Evolutionary conservation across 30 jellyfish, hydroid and myxozoan genomes (phyloP).

Genomic region (Aurelia aurita complex sp. Pacific): DNA sequence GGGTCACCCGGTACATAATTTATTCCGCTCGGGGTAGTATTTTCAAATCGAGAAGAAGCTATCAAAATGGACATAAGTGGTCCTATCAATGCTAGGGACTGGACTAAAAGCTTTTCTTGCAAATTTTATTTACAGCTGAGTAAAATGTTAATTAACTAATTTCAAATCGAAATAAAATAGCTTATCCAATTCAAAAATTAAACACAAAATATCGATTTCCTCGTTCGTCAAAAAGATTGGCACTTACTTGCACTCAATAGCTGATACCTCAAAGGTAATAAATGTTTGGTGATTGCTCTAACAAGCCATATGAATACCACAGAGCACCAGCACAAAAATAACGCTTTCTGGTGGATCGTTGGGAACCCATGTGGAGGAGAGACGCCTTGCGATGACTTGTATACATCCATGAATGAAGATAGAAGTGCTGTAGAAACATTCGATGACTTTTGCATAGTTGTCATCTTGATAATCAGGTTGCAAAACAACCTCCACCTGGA

Average conservation of each 20-base stretch:
- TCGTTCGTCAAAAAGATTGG: background rate
- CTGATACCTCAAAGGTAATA: constrained; percentile 28
- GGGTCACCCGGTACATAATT: too few relatives aligned
- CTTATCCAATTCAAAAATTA: too few relatives aligned
- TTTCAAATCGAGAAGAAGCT: too few relatives aligned
- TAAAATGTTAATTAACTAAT: too few relatives aligned
- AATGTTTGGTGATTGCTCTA: constrained; percentile 21
- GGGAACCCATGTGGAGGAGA: constrained; percentile 71
- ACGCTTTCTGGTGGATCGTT: constrained; percentile 83
- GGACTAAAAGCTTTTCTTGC: too few relatives aligned
- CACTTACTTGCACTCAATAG: constrained; percentile 20
- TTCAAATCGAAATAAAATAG: too few relatives aligned
- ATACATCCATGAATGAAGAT: constrained; percentile 27
- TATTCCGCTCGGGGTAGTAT: too few relatives aligned
- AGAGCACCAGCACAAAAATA: constrained; percentile 62
- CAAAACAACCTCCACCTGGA: background rate
- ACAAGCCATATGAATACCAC: constrained; percentile 43
- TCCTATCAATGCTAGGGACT: too few relatives aligned
- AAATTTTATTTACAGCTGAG: too few relatives aligned
- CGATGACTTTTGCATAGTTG: background rate
- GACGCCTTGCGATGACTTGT: constrained; percentile 44
- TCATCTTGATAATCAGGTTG: background rate
- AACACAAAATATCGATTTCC: too few relatives aligned
- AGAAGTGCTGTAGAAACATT: constrained; percentile 16
- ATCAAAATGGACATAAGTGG: too few relatives aligned